Evolutionary conservation across 2,113 vertebrate species (phyloP), one percentile per base, ranked within the genome.

Genomic region (Solea senegalensis): DNA sequence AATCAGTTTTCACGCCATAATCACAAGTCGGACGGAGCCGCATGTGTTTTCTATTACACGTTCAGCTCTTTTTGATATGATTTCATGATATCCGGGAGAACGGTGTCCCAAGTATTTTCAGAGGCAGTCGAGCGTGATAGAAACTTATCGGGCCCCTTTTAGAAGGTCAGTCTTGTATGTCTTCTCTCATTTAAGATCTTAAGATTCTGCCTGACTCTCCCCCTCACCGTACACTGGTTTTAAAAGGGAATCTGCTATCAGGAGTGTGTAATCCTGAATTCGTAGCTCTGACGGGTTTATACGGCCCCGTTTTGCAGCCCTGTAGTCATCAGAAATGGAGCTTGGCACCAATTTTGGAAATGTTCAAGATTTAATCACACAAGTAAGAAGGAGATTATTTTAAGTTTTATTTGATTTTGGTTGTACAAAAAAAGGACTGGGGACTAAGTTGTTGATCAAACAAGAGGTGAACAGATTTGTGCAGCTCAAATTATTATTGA

Each of bases 331-430:
- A 11, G 52, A 77, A 49, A 46, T 28, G 49, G 40, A 52, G 51
- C 60, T 58, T 55, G 48, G 69, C 50, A 63, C 68, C 56, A 43
- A 79, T 76, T 53, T 59, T 60, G 26, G 41, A 69, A 58, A 44
- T 45, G 48, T 43, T 48, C 15, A 7, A 46, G 14, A 75, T 65
- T 56, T 43, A 13, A 61, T 72, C 49, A 68, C 44, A 41, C 34
- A 51, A 58, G 11, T 62, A 55, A 54, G 65, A 54, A 48, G 57
- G 62, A 63, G 62, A 63, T 58, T 1, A 70, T 62, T 71, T 51
- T 15, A 16, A 15, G 6, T 50, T 40, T 40, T 44, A 39, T 49
- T 15, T 57, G 7, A 76, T 69, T 73, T 53, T 1, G 1, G 66
- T 49, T 2, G 11, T 48, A 34, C 34, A 1, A 34, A 34, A 34